Conservation (phyloP, 2,888 invertebrate genomes). For the Biston stratarius region DNA sequence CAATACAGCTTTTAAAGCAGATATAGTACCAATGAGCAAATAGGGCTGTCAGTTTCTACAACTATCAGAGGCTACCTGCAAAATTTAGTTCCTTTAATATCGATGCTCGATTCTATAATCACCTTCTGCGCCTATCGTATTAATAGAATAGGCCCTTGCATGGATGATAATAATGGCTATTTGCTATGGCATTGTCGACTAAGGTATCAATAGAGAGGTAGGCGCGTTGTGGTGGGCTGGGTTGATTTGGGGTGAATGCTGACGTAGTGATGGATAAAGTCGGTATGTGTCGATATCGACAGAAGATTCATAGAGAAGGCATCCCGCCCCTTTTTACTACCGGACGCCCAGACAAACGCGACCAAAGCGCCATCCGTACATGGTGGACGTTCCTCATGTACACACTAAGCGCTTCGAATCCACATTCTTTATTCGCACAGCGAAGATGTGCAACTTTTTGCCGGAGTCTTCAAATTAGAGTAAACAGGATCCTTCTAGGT, state of each 20-base stretch:
- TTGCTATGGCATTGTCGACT: slow-evolving; percentile 81
- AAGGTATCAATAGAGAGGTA: slow-evolving; percentile 78
- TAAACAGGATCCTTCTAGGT: too few relatives aligned
- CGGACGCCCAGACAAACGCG: too few relatives aligned
- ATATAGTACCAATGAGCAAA: too few relatives aligned
- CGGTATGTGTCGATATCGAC: slow-evolving; percentile 44
- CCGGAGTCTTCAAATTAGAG: too few relatives aligned
- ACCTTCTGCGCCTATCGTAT: slow-evolving; percentile 63
- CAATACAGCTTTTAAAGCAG: too few relatives aligned
- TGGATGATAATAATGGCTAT: slow-evolving; percentile 76
- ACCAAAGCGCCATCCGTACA: too few relatives aligned
- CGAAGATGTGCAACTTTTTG: too few relatives aligned
- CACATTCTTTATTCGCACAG: too few relatives aligned
- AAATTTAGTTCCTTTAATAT: slow-evolving; percentile 34
- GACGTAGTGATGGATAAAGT: background rate
- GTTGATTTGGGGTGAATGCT: slow-evolving; percentile 58
- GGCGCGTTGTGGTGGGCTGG: slow-evolving; percentile 74
- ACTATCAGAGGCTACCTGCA: slow-evolving; percentile 37
- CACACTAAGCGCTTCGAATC: too few relatives aligned
- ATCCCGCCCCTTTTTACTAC: too few relatives aligned
- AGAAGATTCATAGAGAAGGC: background rate
- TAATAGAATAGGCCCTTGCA: slow-evolving; percentile 69
- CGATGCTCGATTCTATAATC: slow-evolving; percentile 38
- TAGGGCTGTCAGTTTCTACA: background rate
- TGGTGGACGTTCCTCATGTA: too few relatives aligned